Evolutionary conservation across 92 coral and sea anemone genomes (phyloP).

Genomic region (Epizoanthus rinbou): DNA sequence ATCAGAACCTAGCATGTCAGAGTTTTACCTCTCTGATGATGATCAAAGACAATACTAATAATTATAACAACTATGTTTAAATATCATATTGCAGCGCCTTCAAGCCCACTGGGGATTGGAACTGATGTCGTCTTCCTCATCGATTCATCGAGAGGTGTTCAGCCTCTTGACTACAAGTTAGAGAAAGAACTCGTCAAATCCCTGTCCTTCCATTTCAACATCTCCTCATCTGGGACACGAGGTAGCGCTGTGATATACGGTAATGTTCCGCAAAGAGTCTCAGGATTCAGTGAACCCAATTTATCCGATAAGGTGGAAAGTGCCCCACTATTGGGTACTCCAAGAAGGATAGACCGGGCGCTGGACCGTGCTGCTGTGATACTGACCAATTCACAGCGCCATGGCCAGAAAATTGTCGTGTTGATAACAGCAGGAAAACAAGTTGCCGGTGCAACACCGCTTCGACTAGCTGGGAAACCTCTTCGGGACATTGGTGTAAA

Average conservation of each 20-base stretch:
- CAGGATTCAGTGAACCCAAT: conserved; percentile 30
- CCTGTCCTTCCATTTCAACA: conserved; percentile 26
- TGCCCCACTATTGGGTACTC: conserved; percentile 51
- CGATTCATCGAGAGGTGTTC: conserved; percentile 29
- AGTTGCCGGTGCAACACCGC: conserved; percentile 46
- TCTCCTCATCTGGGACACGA: conserved; percentile 18
- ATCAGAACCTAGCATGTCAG: too few relatives aligned
- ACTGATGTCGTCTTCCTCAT: conserved; percentile 42
- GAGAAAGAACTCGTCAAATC: conserved; percentile 32
- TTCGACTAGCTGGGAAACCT: conserved; percentile 27
- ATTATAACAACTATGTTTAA: not conserved
- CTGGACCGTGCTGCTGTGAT: conserved; percentile 48
- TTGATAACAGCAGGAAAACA: conserved; percentile 51
- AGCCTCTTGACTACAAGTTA: conserved; percentile 22
- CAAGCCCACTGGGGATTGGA: conserved; percentile 20
- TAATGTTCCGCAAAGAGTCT: conserved; percentile 27
- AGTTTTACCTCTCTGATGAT: too few relatives aligned
- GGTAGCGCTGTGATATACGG: conserved; percentile 35
- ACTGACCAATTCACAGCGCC: conserved; percentile 47
- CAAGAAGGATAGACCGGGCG: conserved; percentile 54
- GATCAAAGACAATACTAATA: not conserved
- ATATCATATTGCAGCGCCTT: conserved; percentile 18
- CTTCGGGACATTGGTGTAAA: conserved; percentile 50
- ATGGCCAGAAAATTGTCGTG: conserved; percentile 55
- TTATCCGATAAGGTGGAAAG: conserved; percentile 16